phyloP scores from a whole-genome alignment of 2,797 vertebrate genomes.

The Pteronotus mesoamericanus region DNA sequence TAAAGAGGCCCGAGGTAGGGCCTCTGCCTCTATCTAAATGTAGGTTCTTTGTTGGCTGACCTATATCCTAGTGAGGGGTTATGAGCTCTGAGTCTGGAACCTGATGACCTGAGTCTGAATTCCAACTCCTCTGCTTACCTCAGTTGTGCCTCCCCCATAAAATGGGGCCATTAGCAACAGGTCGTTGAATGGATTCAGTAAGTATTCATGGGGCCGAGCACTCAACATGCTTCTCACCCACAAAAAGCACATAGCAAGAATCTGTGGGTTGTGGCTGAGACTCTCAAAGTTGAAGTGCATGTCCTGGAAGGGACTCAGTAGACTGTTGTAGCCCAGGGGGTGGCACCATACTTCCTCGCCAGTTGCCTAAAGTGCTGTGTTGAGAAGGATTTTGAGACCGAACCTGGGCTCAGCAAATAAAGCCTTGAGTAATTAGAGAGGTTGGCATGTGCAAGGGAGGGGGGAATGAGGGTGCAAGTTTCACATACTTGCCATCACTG shows the following conservation, averaged over 20 bases:
- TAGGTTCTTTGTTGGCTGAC: not conserved
- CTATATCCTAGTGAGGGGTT: not conserved
- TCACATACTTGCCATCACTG: not conserved
- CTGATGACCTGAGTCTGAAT: not conserved
- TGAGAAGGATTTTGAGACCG: not conserved
- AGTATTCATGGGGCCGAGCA: accelerated
- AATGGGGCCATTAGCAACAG: not conserved
- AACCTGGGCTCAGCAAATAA: not conserved
- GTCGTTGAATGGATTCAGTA: not conserved
- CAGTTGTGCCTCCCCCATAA: not conserved
- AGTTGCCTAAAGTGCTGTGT: not conserved
- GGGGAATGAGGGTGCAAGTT: too few species aligned
- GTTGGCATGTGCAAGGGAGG: not conserved
- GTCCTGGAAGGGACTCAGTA: not conserved
- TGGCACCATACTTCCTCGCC: not conserved
- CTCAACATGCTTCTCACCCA: not conserved
- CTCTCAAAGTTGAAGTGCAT: not conserved
- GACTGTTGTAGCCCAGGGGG: not conserved
- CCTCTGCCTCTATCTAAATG: not conserved
- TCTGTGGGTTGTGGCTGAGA: not conserved
- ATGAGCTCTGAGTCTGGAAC: not conserved
- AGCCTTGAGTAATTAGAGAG: not conserved
- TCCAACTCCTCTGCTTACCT: not conserved
- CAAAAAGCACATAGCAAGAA: not conserved
- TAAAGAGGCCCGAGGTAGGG: not conserved